Percentiles rank a stretch among this genome's conserved stretches.
These are phyloP conservation scores for Carettochelys insculpta DNA, from an alignment of 2,113 vertebrate genomes.

Conservation along the genomic window DNA sequence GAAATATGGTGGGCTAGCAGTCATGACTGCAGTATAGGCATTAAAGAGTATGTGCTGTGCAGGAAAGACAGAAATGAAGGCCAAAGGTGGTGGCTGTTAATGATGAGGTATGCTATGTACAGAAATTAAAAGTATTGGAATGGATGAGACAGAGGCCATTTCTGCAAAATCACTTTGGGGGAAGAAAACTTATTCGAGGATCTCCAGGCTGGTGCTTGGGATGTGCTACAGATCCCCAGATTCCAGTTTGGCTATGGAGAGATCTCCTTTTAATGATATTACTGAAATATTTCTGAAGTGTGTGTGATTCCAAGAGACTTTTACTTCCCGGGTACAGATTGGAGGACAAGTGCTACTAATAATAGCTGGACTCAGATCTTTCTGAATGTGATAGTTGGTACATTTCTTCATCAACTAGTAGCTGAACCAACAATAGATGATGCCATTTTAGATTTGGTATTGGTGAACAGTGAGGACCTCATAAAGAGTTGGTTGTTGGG, in stretches of 20 bases:
- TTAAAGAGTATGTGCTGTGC: not conserved
- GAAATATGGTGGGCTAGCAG: not conserved
- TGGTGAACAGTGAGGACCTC: not conserved
- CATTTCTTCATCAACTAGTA: not conserved
- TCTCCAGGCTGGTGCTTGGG: not conserved
- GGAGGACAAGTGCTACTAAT: not conserved
- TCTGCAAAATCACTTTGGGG: not conserved
- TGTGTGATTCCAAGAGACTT: not conserved
- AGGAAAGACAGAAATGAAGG: not conserved
- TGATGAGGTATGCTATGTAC: not conserved
- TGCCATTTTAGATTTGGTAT: not conserved
- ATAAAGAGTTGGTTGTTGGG: not conserved
- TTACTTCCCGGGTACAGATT: not conserved
- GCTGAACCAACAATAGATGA: not conserved
- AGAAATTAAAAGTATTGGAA: not conserved
- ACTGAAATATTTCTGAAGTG: not conserved
- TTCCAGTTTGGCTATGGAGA: not conserved
- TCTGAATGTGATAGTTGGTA: not conserved
- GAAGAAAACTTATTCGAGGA: not conserved
- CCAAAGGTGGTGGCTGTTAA: not conserved
- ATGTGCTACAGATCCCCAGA: not conserved
- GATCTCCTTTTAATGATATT: not conserved
- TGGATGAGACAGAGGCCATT: not conserved
- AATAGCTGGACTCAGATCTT: not conserved
- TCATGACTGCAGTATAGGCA: not conserved